Percentiles rank a stretch among this genome's conserved stretches.
Evolutionary conservation across 64 coral and sea anemone species (phyloP).

Genomic region (Montipora sp.): DNA sequence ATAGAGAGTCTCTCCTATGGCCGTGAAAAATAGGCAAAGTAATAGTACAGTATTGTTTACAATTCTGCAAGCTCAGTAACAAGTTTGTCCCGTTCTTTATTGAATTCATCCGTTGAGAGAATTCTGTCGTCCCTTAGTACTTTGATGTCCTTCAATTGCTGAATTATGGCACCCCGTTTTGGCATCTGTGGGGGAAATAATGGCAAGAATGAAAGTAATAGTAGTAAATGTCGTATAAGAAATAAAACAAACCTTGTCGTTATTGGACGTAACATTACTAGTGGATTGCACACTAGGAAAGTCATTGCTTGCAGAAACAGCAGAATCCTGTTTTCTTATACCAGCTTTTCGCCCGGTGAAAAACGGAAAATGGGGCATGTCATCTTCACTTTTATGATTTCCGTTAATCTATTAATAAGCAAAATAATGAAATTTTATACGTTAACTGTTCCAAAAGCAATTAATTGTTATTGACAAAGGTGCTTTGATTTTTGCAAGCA

Average conservation of each 20-base stretch:
- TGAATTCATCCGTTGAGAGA: conserved; percentile 4
- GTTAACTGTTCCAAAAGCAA: not conserved
- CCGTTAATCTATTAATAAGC: conserved; percentile 8
- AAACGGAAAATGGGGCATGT: conserved; percentile 16
- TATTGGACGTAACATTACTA: not conserved
- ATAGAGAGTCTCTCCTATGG: too few species aligned
- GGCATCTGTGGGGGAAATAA: not conserved
- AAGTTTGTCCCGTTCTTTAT: conserved; percentile 6
- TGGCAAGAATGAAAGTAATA: not conserved
- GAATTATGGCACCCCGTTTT: conserved; percentile 7
- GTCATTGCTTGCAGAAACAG: not conserved
- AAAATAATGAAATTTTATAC: not conserved
- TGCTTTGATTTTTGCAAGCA: too few species aligned
- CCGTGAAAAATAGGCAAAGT: not conserved
- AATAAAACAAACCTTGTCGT: conserved; percentile 29
- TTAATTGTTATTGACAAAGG: too few species aligned
- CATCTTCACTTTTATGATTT: conserved; percentile 46
- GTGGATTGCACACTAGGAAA: not conserved
- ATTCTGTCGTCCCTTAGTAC: conserved; percentile 13
- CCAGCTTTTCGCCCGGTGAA: conserved; percentile 5
- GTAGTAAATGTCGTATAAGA: not conserved
- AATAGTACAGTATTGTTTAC: not conserved
- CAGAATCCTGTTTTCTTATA: not conserved
- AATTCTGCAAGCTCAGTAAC: conserved; percentile 23
- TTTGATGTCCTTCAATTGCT: conserved; percentile 17